Conservation (phyloP, 1,140 invertebrate species). For the Melanaphis sacchari region DNA sequence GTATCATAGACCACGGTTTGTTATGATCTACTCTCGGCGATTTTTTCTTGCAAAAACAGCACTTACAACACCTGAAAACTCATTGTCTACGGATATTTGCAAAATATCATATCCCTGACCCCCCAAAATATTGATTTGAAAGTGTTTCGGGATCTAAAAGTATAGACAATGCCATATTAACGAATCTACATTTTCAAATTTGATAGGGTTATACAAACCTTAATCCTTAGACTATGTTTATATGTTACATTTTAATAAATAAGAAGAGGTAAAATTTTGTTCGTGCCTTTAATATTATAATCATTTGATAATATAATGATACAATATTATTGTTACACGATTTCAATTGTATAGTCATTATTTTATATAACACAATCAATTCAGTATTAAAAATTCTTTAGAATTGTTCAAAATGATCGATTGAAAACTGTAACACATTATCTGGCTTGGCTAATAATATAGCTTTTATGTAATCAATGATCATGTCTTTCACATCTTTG, state of each 20-base stretch:
- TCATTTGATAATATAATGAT: too few species aligned
- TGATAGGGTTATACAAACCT: too few species aligned
- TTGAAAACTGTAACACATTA: constrained; percentile 45
- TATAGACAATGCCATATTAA: not conserved
- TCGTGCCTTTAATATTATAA: too few species aligned
- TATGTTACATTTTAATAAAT: too few species aligned
- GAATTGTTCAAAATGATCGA: not conserved
- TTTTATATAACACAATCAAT: not conserved
- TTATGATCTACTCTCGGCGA: not conserved
- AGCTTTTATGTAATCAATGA: constrained; percentile 3
- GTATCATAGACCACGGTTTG: too few species aligned
- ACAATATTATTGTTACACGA: not conserved
- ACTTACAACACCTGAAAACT: not conserved
- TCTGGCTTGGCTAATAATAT: constrained; percentile 8
- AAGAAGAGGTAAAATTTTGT: too few species aligned
- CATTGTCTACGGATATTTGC: not conserved
- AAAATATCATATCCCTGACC: not conserved
- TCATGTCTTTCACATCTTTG: not conserved
- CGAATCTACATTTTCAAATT: not conserved
- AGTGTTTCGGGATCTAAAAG: not conserved
- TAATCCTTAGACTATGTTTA: too few species aligned
- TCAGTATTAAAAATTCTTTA: not conserved
- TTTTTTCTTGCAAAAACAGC: not conserved
- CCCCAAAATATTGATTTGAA: not conserved
- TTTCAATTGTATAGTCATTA: not conserved